phyloP scores from a whole-genome alignment of 2,888 invertebrate genomes.

The Parnassius orleans region DNA sequence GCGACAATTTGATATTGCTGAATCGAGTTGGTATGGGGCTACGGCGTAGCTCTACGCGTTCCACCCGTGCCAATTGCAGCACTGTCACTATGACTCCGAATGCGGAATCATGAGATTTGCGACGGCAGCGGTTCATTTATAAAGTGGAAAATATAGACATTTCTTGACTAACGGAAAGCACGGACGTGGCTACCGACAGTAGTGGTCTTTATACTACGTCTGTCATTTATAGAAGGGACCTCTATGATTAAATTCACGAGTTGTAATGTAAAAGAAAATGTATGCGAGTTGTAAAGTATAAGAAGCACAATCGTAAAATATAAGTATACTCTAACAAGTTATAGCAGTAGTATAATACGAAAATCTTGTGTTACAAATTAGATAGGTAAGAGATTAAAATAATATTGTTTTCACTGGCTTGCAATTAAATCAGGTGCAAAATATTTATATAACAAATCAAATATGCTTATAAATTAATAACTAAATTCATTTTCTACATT shows the following conservation, averaged over 20 bases:
- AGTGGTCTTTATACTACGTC: constrained; percentile 69
- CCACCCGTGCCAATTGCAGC: constrained; percentile 79
- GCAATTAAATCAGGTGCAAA: too few relatives aligned
- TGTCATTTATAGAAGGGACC: constrained; percentile 62
- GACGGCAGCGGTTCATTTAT: constrained; percentile 65
- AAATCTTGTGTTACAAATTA: too few relatives aligned
- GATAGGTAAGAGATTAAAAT: too few relatives aligned
- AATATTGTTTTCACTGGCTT: too few relatives aligned
- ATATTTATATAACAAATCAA: too few relatives aligned
- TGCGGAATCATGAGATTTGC: constrained; percentile 73
- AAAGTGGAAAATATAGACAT: constrained; percentile 67
- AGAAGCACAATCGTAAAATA: too few relatives aligned
- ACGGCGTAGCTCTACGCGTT: constrained; percentile 73
- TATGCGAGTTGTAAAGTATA: not conserved
- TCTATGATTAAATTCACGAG: constrained; percentile 34
- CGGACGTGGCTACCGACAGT: constrained; percentile 72
- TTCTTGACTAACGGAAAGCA: constrained; percentile 78
- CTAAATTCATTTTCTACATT: too few relatives aligned
- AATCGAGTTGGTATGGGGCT: constrained; percentile 68
- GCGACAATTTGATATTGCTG: constrained; percentile 65
- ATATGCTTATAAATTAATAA: too few relatives aligned
- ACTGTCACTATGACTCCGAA: constrained; percentile 77
- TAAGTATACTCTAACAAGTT: too few relatives aligned
- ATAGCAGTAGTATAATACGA: too few relatives aligned
- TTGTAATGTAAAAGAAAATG: not conserved